Evolutionary conservation across 2,888 invertebrate species (phyloP).

Genomic region (Microctonus aethiopoides): DNA sequence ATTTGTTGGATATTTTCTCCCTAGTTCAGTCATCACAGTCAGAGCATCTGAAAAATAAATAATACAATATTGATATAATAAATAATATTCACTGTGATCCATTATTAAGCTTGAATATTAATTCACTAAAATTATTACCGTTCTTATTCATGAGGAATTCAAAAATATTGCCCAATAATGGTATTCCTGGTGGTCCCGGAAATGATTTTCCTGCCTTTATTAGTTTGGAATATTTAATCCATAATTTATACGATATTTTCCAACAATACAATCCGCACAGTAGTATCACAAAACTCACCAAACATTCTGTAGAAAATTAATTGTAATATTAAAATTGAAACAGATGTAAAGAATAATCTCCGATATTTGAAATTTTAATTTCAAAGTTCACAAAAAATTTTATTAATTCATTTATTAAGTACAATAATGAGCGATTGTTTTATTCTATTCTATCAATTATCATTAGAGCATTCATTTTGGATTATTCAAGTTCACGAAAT

Average conservation of each 20-base stretch:
- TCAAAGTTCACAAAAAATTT: too few relatives aligned
- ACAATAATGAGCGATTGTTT: too few relatives aligned
- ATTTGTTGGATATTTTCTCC: neutral
- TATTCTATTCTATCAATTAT: too few relatives aligned
- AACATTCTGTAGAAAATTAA: neutral
- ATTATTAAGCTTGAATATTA: too few relatives aligned
- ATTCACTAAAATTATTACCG: neutral
- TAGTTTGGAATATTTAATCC: neutral
- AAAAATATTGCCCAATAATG: conserved; percentile 17
- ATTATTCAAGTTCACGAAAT: too few relatives aligned
- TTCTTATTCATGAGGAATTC: neutral
- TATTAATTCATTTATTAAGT: too few relatives aligned
- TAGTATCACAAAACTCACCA: neutral
- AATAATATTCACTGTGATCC: too few relatives aligned
- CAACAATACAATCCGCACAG: neutral
- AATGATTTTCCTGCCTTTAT: neutral
- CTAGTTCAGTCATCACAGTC: neutral
- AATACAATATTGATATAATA: neutral
- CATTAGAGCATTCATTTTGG: too few relatives aligned
- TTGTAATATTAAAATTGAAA: neutral
- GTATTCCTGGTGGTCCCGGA: conserved; percentile 21
- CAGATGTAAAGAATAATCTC: too few relatives aligned
- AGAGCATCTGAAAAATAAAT: neutral
- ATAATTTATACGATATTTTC: neutral
- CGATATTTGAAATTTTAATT: too few relatives aligned